These are phyloP conservation scores for Rhinopomastus cyanomelas DNA, from an alignment of 2,113 vertebrate species.

Conservation along the genomic window DNA sequence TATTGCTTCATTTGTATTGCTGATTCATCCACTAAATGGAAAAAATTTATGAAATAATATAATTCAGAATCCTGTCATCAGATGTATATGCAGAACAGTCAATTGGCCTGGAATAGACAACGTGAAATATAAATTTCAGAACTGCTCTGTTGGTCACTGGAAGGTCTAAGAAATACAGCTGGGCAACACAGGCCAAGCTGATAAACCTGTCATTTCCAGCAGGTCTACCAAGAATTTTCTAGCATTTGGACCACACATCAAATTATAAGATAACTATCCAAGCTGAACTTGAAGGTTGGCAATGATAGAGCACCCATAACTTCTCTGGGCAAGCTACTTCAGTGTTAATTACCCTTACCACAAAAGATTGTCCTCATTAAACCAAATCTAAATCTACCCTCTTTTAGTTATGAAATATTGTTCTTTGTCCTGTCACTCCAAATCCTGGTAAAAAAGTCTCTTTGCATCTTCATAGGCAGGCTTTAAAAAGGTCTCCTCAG, in stretches of 20 bases:
- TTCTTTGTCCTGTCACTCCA: background rate
- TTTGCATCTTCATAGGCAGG: background rate
- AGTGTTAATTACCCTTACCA: background rate
- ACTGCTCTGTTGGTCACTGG: background rate
- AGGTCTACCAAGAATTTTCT: background rate
- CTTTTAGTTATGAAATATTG: background rate
- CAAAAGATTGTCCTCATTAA: background rate
- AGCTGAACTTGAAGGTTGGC: background rate
- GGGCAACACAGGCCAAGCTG: background rate
- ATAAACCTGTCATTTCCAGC: background rate
- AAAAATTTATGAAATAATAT: conserved; percentile 7
- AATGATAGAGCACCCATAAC: too few relatives aligned
- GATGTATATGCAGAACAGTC: background rate
- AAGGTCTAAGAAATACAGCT: background rate
- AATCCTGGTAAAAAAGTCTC: background rate
- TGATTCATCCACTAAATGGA: conserved; percentile 9
- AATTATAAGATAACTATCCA: background rate
- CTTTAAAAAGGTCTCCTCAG: background rate
- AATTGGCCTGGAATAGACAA: background rate
- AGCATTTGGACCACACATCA: background rate
- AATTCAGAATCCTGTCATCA: background rate
- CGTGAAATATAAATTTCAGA: background rate
- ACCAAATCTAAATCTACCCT: background rate
- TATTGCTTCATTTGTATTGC: background rate
- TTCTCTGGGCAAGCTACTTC: background rate